These are phyloP conservation scores for Pinctada fucata DNA, from an alignment of 2,888 invertebrate species.

Conservation along the genomic window DNA sequence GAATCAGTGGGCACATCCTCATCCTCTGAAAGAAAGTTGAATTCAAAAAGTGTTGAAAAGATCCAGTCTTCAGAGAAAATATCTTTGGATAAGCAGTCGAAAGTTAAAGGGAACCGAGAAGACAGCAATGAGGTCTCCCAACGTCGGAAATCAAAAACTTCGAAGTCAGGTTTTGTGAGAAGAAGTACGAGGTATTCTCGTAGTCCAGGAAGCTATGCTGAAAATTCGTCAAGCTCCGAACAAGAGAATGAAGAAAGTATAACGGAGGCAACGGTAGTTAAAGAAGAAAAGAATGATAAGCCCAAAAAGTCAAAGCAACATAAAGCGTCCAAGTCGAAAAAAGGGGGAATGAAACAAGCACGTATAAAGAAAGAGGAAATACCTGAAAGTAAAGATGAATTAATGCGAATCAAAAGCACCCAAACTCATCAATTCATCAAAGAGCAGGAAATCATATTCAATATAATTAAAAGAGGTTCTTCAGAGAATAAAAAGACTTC, in stretches of 20 bases:
- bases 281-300: neutral
- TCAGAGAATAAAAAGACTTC: neutral
- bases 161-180: slow-evolving; percentile 4
- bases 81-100: too few relatives aligned
- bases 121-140: too few relatives aligned
- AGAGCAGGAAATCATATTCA: slow-evolving; percentile 25
- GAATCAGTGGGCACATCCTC: too few relatives aligned
- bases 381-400: neutral
- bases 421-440: neutral
- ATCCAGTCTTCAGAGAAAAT: too few relatives aligned
- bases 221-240: neutral
- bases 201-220: slow-evolving; percentile 3
- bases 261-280: too few relatives aligned
- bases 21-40: too few relatives aligned
- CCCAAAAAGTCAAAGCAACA: neutral
- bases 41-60: too few relatives aligned
- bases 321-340: neutral
- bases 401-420: neutral
- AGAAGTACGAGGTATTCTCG: slow-evolving; percentile 19
- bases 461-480: slow-evolving; percentile 19
- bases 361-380: too few relatives aligned
- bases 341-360: neutral
- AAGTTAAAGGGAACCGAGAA: too few relatives aligned
- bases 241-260: neutral
- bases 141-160: too few relatives aligned